These are phyloP conservation scores for Brachypodius melanocephalos DNA, from an alignment of 2,113 vertebrate genomes.

Conservation along the genomic window DNA sequence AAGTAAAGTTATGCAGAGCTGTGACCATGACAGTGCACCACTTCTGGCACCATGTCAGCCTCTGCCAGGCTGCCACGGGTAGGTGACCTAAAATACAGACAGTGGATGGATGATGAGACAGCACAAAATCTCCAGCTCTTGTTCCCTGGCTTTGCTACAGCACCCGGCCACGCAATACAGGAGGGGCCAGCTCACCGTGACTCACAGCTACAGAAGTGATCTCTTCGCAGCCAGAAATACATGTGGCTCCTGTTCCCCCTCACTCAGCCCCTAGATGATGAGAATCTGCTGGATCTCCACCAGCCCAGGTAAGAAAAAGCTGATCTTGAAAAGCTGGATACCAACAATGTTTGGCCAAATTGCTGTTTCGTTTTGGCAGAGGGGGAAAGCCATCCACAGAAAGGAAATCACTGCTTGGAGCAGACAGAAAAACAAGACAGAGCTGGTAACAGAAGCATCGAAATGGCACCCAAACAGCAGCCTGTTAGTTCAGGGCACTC, in stretches of 20 bases:
- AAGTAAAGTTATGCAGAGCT: not conserved
- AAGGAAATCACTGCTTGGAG: not conserved
- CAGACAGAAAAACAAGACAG: not conserved
- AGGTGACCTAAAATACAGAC: not conserved
- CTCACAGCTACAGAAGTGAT: not conserved
- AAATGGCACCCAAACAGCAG: not conserved
- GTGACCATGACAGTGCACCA: not conserved
- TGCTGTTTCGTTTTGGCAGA: not conserved
- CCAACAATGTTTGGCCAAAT: not conserved
- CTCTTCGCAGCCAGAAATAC: not conserved
- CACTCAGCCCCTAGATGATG: not conserved
- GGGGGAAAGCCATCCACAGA: fast-evolving
- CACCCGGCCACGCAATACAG: fast-evolving
- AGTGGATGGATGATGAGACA: not conserved
- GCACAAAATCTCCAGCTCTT: not conserved
- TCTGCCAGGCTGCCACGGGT: not conserved
- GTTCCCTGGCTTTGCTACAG: not conserved
- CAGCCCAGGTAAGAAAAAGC: not conserved
- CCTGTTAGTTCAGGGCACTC: not conserved
- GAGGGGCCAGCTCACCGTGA: fast-evolving
- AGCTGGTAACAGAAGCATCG: not conserved
- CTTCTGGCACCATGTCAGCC: not conserved
- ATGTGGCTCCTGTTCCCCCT: not conserved
- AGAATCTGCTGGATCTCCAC: not conserved
- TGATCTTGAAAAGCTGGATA: not conserved